Base-by-base conservation (phyloP, 2,888 invertebrate species). In the Euphydryas editha region DNA sequence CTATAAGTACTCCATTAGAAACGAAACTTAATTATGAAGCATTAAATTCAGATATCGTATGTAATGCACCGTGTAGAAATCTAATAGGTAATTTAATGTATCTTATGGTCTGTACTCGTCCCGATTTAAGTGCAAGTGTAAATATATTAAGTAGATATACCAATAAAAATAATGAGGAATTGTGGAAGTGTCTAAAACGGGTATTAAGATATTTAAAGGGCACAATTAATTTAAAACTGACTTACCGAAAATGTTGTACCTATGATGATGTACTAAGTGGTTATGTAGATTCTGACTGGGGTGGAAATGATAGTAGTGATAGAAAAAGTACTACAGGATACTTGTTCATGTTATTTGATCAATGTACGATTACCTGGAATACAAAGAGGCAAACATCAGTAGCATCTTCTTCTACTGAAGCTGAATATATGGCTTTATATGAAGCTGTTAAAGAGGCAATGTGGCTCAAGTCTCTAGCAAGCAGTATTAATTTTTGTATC, bases 211-310 rank as follows among this genome's bases (percentile, higher is more conserved):
- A 78, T 67, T 59, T 79, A 18, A 78, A 76, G 68, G 76, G 77
- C 39, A 73, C 77, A 49, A 37, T 72, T 57, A 76, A n/a, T 66
- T 56, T 78, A 30, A 77, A 78, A 74, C 65, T 80, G 42, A 65
- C 37, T 36, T 77, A 75, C 66, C 24, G 24, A 24, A 66, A 54
- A 36, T 63, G 62, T 62, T 66, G 63, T 72, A 60, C 74, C 30
- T 74, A 69, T 67, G 60, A 70, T 21, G 51, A 77, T 56, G 62
- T 72, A 56, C 21, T 51, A 15, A 15, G 63, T 72, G 77, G 78
- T 1, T 81, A 72, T 73, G 76, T 75, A 11, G 78, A 80, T 67
- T 72, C 78, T n/a, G 77, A 81, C 66, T 80, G 73, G 72, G 74
- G 73, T 51, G 74, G 73, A 6, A 55, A 51, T 58, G 70, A 73